Evolutionary conservation across 2,888 invertebrate genomes (phyloP).

Genomic region (Chorisops tibialis): DNA sequence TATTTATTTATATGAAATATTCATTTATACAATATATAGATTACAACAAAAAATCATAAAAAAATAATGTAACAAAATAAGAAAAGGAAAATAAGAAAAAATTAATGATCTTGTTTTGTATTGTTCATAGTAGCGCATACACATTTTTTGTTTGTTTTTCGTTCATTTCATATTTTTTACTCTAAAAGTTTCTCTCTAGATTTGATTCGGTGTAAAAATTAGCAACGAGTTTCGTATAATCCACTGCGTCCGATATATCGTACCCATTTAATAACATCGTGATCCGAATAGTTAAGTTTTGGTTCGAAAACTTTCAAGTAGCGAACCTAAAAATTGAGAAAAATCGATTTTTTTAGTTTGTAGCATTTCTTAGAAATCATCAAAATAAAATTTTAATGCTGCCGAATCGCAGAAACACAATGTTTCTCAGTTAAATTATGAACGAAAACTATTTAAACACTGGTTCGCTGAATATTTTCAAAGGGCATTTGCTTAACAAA

Average conservation of each 20-base stretch:
- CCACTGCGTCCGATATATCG: constrained; percentile 99
- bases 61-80: constrained; percentile 13
- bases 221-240: constrained; percentile 98
- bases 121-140: constrained; percentile 18
- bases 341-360: no score
- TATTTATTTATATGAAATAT: neutral
- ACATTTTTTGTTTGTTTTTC: constrained; percentile 6
- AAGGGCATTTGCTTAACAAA: no score
- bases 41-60: neutral
- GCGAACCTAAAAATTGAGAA: constrained; percentile 63
- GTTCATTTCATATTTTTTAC: constrained; percentile 5
- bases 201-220: constrained; percentile 39
- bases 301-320: constrained; percentile 99
- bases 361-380: no score
- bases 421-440: no score
- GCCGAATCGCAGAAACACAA: no score
- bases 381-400: no score
- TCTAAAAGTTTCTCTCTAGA: neutral
- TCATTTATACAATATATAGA: neutral
- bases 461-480: no score
- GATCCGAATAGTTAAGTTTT: constrained; percentile 99
- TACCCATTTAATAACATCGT: constrained; percentile 99
- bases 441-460: no score
- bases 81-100: constrained; percentile 7
- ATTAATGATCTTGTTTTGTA: constrained; percentile 14